Evolutionary conservation across 2,113 vertebrate species (phyloP), one percentile per base, ranked within the genome.

Genomic region (Vidua macroura): DNA sequence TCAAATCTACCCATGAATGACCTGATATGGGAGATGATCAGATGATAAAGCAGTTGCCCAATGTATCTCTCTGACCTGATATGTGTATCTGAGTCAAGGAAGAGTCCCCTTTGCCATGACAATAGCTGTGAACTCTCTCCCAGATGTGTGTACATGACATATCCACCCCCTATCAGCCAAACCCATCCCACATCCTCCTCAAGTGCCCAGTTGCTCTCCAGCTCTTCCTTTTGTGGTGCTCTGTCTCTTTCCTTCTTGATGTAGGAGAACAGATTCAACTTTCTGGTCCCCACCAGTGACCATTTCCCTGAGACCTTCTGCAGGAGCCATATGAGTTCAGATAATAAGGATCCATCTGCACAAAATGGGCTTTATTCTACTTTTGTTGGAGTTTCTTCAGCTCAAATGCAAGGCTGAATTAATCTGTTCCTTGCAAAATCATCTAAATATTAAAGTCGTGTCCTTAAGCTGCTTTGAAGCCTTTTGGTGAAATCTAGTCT

Each of bases 81-180:
- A 0, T 1, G 9, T 39, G 30, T 80, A 8, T 53, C 58, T 55
- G 44, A 22, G 49, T 37, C 24, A 25, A 89, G 49, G 31, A 52
- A 11, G 70, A 31, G 22, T 19, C 89, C 19, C 49, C 31, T 55
- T 48, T 53, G 43, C 48, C 82, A 60, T 43, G 78, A 60, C 66
- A 48, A 39, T 0, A 66, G 49, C 82, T 60, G 27, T 18, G 64
- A 52, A 3, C 30, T 15, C 51, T 75, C 56, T 78, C 43, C 56
- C 52, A 49, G 31, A 13, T 5, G 28, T 2, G 0, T 28, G n/a
- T 46, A 20, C 4, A 0, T 2, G 18, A 77, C 6, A 0, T 10
- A 33, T 28, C 73, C 81, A 49, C 9, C 15, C 48, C 52, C 17
- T 39, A 11, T 37, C 89, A 86, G 39, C 43, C 74, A 66, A 70